Evolutionary conservation across 2,113 vertebrate genomes (phyloP).

Genomic region (Taxidea taxus): DNA sequence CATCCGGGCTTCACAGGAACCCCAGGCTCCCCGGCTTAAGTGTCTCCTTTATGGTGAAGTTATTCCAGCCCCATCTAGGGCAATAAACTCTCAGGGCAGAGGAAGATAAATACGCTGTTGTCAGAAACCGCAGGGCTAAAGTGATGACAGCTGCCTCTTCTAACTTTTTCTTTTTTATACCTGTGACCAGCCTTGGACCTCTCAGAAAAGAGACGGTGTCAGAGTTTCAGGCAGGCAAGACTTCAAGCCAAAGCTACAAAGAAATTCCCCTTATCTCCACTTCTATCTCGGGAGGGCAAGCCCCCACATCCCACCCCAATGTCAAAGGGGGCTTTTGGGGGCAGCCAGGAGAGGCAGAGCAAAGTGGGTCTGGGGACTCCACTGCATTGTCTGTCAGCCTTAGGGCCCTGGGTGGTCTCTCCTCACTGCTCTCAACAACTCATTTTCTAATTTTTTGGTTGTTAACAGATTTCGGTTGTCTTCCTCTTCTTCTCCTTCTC

Average conservation of each 20-base stretch:
- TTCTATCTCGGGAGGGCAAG: neutral
- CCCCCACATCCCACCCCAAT: fast-evolving
- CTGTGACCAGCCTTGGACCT: neutral
- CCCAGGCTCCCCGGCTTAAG: neutral
- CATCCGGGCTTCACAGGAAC: neutral
- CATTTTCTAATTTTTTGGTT: neutral
- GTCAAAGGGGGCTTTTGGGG: neutral
- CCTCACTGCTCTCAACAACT: neutral
- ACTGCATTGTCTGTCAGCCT: fast-evolving
- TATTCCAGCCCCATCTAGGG: neutral
- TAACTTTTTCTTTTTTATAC: neutral
- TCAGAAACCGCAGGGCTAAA: neutral
- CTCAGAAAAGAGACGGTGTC: neutral
- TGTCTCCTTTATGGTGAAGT: neutral
- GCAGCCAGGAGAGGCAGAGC: neutral
- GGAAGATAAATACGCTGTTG: neutral
- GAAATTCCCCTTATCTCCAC: neutral
- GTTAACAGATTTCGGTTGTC: constrained; percentile 9
- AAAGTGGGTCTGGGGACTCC: fast-evolving
- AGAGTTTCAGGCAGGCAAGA: neutral
- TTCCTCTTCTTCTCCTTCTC: constrained; percentile 5
- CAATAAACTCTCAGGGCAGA: neutral
- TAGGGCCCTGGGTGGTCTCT: neutral
- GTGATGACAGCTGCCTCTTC: neutral
- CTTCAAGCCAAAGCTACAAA: neutral